Evolutionary conservation across 30 jellyfish, hydroid and myxozoan species (phyloP).

Genomic region (Cassiopea andromeda): DNA sequence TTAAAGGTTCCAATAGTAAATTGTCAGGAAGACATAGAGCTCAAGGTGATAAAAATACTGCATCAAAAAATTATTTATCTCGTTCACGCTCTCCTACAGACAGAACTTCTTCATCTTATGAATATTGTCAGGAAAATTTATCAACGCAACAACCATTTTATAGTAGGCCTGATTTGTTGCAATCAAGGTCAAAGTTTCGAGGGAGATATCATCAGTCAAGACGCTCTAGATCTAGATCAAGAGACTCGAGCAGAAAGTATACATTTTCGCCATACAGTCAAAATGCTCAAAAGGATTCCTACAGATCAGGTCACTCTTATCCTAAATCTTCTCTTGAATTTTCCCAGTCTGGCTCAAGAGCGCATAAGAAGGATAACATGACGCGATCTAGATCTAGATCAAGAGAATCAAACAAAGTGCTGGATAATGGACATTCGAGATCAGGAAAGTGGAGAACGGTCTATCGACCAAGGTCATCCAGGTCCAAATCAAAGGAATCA

Average conservation of each 20-base stretch:
- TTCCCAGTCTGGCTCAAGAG: background rate
- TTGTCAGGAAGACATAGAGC: too few relatives aligned
- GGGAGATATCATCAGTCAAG: background rate
- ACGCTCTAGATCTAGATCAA: conserved; percentile 5
- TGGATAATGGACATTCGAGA: background rate
- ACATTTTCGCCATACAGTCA: background rate
- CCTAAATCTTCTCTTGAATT: too few relatives aligned
- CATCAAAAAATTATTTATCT: too few relatives aligned
- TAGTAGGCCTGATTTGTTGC: too few relatives aligned
- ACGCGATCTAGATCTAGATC: background rate
- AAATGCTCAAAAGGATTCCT: background rate
- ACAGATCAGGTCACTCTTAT: too few relatives aligned
- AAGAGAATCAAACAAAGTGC: background rate
- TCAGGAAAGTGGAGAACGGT: background rate
- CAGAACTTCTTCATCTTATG: too few relatives aligned
- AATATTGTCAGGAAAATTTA: too few relatives aligned
- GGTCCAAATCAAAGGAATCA: background rate
- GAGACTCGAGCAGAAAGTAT: background rate
- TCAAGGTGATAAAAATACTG: too few relatives aligned
- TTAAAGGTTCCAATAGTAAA: too few relatives aligned
- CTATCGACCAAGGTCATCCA: conserved; percentile 1
- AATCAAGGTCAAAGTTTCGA: background rate
- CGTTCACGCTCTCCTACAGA: too few relatives aligned
- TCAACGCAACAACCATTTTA: too few relatives aligned
- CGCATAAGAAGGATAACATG: background rate